These are phyloP conservation scores for Scopus umbretta DNA, from an alignment of 2,113 vertebrate species.

Conservation along the genomic window DNA sequence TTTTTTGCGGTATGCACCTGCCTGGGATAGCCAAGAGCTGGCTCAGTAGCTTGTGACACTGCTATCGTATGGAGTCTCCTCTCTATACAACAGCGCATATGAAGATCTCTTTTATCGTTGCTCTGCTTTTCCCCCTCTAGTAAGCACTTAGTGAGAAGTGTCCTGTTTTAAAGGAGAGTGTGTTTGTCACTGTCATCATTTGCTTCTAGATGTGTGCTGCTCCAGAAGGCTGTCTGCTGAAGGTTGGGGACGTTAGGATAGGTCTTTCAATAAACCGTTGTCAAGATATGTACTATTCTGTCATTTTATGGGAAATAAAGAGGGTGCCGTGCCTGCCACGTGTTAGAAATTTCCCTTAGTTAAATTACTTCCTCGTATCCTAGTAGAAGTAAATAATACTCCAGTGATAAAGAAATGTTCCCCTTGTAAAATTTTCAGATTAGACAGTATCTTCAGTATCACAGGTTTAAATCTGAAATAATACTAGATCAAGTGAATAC, in stretches of 20 bases:
- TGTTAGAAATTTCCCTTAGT: background rate
- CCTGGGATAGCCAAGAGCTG: background rate
- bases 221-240: background rate
- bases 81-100: accelerated
- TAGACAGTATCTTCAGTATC: background rate
- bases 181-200: background rate
- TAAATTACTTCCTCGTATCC: background rate
- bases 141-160: background rate
- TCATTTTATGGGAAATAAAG: background rate
- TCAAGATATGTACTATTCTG: background rate
- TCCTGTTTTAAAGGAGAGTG: background rate
- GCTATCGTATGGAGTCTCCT: background rate
- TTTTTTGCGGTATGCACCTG: background rate
- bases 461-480: background rate
- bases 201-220: background rate
- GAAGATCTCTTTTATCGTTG: background rate
- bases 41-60: background rate
- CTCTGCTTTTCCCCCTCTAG: background rate
- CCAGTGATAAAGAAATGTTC: background rate
- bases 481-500: background rate
- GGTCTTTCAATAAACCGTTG: background rate
- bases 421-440: background rate
- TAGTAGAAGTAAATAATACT: background rate
- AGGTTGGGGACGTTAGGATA: background rate
- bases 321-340: background rate